A percentile compares a stretch with the other conserved stretches of the same genome.
Evolutionary conservation across 1,140 invertebrate genomes (phyloP).

Genomic region (Bombus fervidus): DNA sequence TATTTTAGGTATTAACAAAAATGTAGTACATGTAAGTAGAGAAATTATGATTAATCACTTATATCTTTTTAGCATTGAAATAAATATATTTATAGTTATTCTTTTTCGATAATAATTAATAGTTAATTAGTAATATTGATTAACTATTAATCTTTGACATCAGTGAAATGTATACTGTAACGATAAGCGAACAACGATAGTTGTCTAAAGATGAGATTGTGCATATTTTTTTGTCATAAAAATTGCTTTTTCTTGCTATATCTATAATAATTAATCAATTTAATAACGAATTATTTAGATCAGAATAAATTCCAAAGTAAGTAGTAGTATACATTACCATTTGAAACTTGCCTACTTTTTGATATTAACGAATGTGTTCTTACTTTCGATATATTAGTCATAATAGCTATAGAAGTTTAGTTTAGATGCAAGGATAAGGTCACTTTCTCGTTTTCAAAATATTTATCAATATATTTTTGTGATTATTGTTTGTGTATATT

Average conservation of each 20-base stretch:
- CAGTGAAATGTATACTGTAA: not conserved
- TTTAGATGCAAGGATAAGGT: not conserved
- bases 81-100: not conserved
- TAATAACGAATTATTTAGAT: not conserved
- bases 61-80: not conserved
- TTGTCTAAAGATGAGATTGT: not conserved
- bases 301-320: not conserved
- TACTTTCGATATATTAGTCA: not conserved
- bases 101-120: not conserved
- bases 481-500: slow-evolving; percentile 1
- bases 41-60: not conserved
- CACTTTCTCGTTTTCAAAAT: not conserved
- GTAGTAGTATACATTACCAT: not conserved
- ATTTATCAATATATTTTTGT: slow-evolving; percentile 28
- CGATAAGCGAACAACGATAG: not conserved
- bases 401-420: not conserved
- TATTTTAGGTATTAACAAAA: not conserved
- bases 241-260: not conserved
- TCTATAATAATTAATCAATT: slow-evolving; percentile 6
- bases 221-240: not conserved
- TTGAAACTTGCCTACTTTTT: not conserved
- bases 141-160: not conserved
- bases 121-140: not conserved
- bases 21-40: not conserved
- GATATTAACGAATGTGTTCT: slow-evolving; percentile 7